A percentile compares a stretch with the other conserved stretches of the same genome.
Conservation (phyloP, 2,113 vertebrate genomes). For the Tenrec ecaudatus region DNA sequence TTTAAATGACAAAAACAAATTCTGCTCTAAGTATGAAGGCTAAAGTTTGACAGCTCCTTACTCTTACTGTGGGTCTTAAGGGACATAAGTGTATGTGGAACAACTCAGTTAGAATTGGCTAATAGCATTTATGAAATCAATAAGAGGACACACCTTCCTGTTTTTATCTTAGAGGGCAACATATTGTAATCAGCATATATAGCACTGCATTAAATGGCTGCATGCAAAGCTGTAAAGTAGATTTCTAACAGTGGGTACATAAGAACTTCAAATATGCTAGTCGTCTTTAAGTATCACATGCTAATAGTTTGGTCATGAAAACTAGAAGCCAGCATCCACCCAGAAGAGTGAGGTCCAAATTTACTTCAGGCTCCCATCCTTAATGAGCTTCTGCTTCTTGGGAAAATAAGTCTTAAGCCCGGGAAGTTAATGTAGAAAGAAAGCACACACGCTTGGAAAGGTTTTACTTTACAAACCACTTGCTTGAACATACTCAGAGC, state of each 20-base stretch:
- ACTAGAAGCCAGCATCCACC: conserved; percentile 23
- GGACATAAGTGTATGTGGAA: conserved; percentile 1
- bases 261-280: neutral
- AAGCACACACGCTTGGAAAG: neutral
- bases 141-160: conserved; percentile 79
- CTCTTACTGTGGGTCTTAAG: conserved; percentile 34
- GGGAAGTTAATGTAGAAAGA: neutral
- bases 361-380: neutral
- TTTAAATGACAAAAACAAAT: conserved; percentile 46
- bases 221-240: conserved; percentile 73
- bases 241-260: conserved; percentile 49
- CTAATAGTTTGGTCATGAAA: neutral
- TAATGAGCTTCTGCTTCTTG: neutral
- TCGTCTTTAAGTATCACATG: neutral
- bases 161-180: conserved; percentile 78
- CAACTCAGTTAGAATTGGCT: conserved; percentile 28
- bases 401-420: neutral
- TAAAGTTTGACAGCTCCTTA: conserved; percentile 34
- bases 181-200: conserved; percentile 78
- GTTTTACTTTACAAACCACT: conserved; percentile 51
- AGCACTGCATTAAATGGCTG: conserved; percentile 79
- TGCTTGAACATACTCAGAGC: conserved; percentile 19
- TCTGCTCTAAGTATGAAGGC: conserved; percentile 32
- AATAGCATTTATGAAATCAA: conserved; percentile 67
- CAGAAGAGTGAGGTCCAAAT: neutral